Conservation (phyloP, 2,888 invertebrate species). For the Meteorus cinctellus region DNA sequence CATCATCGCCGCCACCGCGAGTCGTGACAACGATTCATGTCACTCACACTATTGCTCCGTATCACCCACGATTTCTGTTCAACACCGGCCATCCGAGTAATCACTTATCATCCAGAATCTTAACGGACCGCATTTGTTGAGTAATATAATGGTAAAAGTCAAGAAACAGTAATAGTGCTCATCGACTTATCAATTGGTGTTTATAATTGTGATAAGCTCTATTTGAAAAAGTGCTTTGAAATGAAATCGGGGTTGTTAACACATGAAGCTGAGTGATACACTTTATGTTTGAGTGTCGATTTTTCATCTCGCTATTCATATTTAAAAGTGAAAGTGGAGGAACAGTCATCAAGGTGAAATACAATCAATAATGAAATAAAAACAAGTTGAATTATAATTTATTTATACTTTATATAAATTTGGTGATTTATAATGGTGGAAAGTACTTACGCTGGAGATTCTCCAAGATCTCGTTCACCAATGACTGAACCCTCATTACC, state of each 20-base stretch:
- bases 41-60: slow-evolving; percentile 42
- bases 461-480: slow-evolving; percentile 69
- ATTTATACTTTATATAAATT: not conserved
- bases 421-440: slow-evolving; percentile 66
- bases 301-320: not conserved
- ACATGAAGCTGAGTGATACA: not conserved
- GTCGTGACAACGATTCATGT: slow-evolving; percentile 48
- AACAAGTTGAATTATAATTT: not conserved
- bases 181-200: not conserved
- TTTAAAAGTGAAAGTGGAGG: not conserved
- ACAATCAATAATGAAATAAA: not conserved
- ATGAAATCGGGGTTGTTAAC: not conserved
- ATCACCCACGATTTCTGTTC: slow-evolving; percentile 36
- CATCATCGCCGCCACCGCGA: slow-evolving; percentile 28
- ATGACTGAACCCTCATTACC: slow-evolving; percentile 70
- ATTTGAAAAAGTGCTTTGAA: not conserved
- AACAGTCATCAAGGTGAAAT: not conserved
- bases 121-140: slow-evolving; percentile 20
- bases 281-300: not conserved
- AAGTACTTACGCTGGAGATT: slow-evolving; percentile 68
- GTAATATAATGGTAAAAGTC: slow-evolving; percentile 19
- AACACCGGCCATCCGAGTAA: slow-evolving; percentile 34
- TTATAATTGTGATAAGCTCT: not conserved
- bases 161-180: not conserved
- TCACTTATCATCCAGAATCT: slow-evolving; percentile 38